Evolutionary conservation across 2,113 vertebrate genomes (phyloP), one percentile per base, ranked within the genome.

Genomic region (Tyrannus savana): DNA sequence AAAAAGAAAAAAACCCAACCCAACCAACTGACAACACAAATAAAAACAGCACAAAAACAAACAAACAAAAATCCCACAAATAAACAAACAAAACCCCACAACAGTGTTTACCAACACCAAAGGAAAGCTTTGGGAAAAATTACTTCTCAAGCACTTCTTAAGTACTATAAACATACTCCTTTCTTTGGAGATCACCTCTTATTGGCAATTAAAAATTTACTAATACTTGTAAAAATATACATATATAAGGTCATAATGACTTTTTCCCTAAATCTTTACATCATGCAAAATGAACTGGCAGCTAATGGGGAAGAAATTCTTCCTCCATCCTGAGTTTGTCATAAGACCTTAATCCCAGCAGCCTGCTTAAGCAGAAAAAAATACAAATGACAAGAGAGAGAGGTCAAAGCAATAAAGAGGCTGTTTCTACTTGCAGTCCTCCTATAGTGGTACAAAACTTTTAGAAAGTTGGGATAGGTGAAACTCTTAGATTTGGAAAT

Each of bases 341-440:
- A 83, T 67, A 64, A 89, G 67, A 91, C 8, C 55, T 90, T 83
- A 87, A 93, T 94, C 94, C 58, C 33, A 85, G 18, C n/a, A 90
- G 37, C 19, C 49, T 90, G n/a, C 18, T 76, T 66, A 75, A 62
- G 77, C 25, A 87, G 58, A 76, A 84, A 92, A 79, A 84, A 84
- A 23, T 46, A 31, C 37, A 30, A 69, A 31, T 60, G 44, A 84
- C n/a, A 89, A 63, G 79, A 91, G 15, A 7, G 28, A 85, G 81
- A 87, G 74, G 78, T 82, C 67, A 85, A 62, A 95, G 46, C 23
- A 80, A 66, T 59, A 91, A 82, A 83, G 25, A 10, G 33, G 5
- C 9, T 79, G 19, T 63, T 94, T 56, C 49, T 83, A 53, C 25
- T 87, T 52, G 49, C 50, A 76, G 44, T 60, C 42, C 19, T 68